These are phyloP conservation scores for Notodonta ziczac DNA, from an alignment of 2,888 invertebrate species.

Conservation along the genomic window DNA sequence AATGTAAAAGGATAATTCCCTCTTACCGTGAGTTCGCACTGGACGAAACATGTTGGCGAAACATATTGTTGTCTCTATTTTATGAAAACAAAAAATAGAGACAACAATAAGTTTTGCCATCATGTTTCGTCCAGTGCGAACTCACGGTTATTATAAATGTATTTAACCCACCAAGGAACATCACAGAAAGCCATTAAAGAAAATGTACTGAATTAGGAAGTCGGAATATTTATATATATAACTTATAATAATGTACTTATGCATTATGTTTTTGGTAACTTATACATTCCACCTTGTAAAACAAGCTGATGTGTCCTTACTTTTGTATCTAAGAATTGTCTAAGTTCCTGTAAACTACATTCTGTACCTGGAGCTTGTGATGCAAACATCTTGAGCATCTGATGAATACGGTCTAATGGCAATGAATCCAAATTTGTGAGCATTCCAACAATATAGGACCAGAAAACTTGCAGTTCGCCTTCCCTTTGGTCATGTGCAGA, in stretches of 20 bases:
- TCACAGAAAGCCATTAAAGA: not conserved
- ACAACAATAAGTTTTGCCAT: no score
- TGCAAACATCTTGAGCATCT: constrained; percentile 98
- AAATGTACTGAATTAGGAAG: not conserved
- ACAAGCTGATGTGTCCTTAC: constrained; percentile 95
- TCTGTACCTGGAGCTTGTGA: constrained; percentile 96
- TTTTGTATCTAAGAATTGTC: constrained; percentile 96
- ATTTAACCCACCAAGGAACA: not conserved
- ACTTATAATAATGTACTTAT: not conserved
- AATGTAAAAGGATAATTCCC: no score
- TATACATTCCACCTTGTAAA: constrained; percentile 94
- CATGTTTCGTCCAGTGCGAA: no score
- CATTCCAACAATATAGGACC: constrained; percentile 99
- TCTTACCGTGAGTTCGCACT: no score
- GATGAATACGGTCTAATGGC: constrained; percentile 96
- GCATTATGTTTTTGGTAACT: constrained; percentile 89
- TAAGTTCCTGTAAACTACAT: constrained; percentile 94
- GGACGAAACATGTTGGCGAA: no score
- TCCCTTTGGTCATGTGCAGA: constrained; percentile 97
- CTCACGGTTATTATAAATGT: not conserved
- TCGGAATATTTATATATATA: not conserved
- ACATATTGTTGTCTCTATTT: no score
- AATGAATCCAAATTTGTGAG: constrained; percentile 96
- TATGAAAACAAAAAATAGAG: no score
- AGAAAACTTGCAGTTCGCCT: constrained; percentile 96